phyloP scores from a whole-genome alignment of 2,797 vertebrate genomes.

The Channallabes apus region DNA sequence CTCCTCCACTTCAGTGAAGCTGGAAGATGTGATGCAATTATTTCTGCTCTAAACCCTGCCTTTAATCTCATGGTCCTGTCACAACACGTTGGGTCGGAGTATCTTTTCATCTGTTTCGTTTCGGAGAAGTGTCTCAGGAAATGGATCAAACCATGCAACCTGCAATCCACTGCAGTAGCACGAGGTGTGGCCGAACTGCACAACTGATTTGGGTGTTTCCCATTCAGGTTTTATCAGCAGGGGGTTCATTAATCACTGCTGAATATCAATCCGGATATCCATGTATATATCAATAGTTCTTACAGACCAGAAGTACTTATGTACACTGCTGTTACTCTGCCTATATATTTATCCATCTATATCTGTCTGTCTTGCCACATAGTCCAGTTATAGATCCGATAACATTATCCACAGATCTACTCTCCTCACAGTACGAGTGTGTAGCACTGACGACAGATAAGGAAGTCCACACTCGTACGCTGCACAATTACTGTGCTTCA shows the following conservation, averaged over 20 bases:
- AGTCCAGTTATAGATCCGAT: not conserved
- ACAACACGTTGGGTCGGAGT: slow-evolving; percentile 25
- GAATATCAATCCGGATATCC: not conserved
- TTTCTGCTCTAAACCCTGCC: not conserved
- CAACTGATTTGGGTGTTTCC: not conserved
- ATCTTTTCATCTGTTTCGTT: slow-evolving; percentile 12
- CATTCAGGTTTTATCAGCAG: not conserved
- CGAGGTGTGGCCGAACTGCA: slow-evolving; percentile 18
- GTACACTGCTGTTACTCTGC: not conserved
- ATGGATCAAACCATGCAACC: slow-evolving; percentile 1
- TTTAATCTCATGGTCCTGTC: slow-evolving; percentile 37
- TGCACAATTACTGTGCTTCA: not conserved
- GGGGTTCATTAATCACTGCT: not conserved
- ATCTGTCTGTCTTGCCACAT: not conserved
- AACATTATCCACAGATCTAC: not conserved
- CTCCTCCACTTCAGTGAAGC: not conserved
- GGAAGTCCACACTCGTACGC: not conserved
- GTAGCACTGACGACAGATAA: not conserved
- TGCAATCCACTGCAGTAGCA: slow-evolving; percentile 23
- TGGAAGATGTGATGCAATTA: slow-evolving; percentile 24
- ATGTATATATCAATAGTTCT: not conserved
- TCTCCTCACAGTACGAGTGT: too few relatives aligned
- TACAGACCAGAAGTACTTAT: not conserved
- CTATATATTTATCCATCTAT: not conserved
- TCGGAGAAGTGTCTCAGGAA: not conserved